Evolutionary conservation across 2,797 vertebrate species (phyloP), one percentile per base, ranked within the genome.

Genomic region (Fistularia tabacaria): DNA sequence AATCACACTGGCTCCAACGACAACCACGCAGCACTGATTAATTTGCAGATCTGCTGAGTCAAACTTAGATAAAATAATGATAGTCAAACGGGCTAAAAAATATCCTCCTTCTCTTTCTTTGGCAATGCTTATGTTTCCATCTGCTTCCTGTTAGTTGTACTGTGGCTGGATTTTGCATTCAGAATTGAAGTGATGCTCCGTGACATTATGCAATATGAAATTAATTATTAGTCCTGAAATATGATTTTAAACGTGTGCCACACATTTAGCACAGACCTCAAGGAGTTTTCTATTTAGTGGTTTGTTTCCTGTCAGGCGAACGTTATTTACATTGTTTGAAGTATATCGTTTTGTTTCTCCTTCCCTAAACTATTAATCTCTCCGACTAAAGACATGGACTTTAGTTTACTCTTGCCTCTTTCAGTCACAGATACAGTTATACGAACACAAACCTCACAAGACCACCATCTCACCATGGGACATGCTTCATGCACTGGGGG

Each of bases 401-500:
- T 61, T 66, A 46, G 46, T 61, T 54, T 36, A 13, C 46, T 45
- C 58, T 44, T 62, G 47, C 61, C 58, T 71, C 59, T 70, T 53
- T 54, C 51, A 60, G 61, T 71, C 36, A 38, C 58, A 71, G 57
- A 69, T 53, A 65, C 64, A 69, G 25, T 47, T 15, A 25, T 1
- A 65, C 61, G 70, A 61, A 74, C 59, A 65, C 61, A 70, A 61
- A 74, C 59, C 62, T 74, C 44, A 44, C 59, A 69, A 61, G 57
- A 60, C 59, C 58, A 39, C 57, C 59, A 71, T 68, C 74, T 64
- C 69, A 58, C 76, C 58, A 64, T 70, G 72, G 66, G 71, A 74
- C 74, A 81, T 73, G 71, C 71, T 81, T 81, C 76, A 85, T 85
- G 82, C 78, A 52, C 79, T 36, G 46, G 51, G 63, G 75, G 74